Conservation (phyloP, 2,888 invertebrate genomes). For the Drosophila barbarae region DNA sequence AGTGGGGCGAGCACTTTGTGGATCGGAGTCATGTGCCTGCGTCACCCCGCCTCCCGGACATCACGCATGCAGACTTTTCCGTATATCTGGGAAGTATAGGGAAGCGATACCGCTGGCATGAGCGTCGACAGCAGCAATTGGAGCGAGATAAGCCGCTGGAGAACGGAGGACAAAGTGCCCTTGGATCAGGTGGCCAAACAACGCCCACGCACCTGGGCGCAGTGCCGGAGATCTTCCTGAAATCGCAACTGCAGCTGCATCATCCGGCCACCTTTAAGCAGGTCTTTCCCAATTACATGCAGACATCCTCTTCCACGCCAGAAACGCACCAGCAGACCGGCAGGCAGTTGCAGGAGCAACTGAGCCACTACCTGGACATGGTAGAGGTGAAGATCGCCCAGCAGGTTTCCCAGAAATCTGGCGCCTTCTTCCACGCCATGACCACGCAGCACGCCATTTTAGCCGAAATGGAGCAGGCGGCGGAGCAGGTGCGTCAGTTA, state of each 20-base stretch:
- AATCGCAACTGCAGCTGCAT: constrained; percentile 88
- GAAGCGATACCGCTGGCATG: constrained; percentile 84
- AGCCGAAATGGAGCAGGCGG: constrained; percentile 93
- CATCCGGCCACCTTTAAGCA: constrained; percentile 89
- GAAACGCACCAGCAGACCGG: constrained; percentile 80
- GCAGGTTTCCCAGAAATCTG: constrained; percentile 90
- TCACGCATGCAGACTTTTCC: constrained; percentile 91
- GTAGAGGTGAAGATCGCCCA: constrained; percentile 84
- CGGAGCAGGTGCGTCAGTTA: constrained; percentile 86
- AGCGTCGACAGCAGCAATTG: constrained; percentile 83
- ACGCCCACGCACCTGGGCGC: constrained; percentile 81
- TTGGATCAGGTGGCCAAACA: constrained; percentile 19
- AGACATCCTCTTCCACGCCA: constrained; percentile 48
- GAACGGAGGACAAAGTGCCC: constrained; percentile 30
- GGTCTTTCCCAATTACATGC: constrained; percentile 87
- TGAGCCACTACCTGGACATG: constrained; percentile 96
- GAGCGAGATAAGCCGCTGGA: constrained; percentile 47
- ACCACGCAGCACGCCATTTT: constrained; percentile 98
- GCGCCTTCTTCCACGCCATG: constrained; percentile 99
- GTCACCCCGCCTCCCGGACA: constrained; percentile 90
- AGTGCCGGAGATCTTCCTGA: constrained; percentile 92
- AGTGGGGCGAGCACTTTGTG: constrained; percentile 97
- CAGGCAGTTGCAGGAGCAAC: constrained; percentile 90
- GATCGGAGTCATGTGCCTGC: constrained; percentile 88
- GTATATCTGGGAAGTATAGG: constrained; percentile 90